Base-by-base conservation (phyloP, 2,888 invertebrate genomes). In the Pycnomerus fuliginosus region DNA sequence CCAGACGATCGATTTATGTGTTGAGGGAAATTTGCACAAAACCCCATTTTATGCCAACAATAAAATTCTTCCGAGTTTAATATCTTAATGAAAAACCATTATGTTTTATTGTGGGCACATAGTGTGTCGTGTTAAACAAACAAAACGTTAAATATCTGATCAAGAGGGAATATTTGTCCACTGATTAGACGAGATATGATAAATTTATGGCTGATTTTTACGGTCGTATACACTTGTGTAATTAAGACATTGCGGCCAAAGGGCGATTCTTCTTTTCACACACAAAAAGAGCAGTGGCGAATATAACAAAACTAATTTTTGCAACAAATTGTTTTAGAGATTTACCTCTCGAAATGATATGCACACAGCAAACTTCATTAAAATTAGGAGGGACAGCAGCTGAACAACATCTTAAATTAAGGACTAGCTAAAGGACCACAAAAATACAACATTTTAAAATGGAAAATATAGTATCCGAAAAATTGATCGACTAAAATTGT, bases 1-100 rank as follows among this genome's bases (percentile, higher is more conserved):
- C 35, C 53, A 59, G 56, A 52, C 42, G 43, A 32, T 31, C 22
- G 31, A 36, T 43, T 30, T 29, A 31, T 25, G 24, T 16, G 43
- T 10, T 24, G 42, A 25, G 14, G 36, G 22, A 36, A 43, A 36
- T 36, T 43, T 43, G 20, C 44, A 38, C 32, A 37, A 36, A 44
- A 30, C n/a, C 30, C 35, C 38, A 44, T 27, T 37, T 37, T 44
- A 44, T 44, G 36, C 43, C 44, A 44, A 44, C 37, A 44, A 44
- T 44, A 60, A 60, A 52, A 44, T 34, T 39, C 41, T 46, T 48
- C 43, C 44, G 33, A 53, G 51, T 52, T 58, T 58, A 52, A 55
- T 53, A 56, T 49, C 53, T 58, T 60, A 58, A 62, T 60, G 55
- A 61, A 58, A 61, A 58, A 55, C 57, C 53, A 60, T 59, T 55